Evolutionary conservation across 2,797 vertebrate species (phyloP), one percentile per base, ranked within the genome.

Genomic region (Phataginus tetradactyla): DNA sequence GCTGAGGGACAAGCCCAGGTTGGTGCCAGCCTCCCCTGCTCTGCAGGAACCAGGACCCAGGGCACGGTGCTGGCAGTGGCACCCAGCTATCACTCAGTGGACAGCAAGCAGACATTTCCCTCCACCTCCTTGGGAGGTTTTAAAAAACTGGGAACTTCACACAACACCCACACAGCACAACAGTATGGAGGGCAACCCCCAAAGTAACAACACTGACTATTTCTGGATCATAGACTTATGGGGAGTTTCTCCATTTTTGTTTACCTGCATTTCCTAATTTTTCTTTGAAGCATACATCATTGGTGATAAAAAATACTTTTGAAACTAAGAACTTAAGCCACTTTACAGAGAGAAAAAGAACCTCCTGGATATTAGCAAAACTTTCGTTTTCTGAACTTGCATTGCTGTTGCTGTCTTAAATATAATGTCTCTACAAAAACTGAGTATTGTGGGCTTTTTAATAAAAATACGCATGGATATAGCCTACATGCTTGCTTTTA

Each of bases 41-140:
- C 77, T 5, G 3, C 4, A 20, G 37, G 25, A 34, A n/a, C 55
- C n/a, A 32, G 63, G 68, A 39, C 77, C 61, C 37, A 0, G 1
- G 3, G 51, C 13, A 3, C 49, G 14, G 25, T 1, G n/a, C 3
- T 3, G 61, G 49, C 29, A 37, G 29, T 0, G 0, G 32, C 27
- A 37, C 32, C 5, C 20, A 13, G 9, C 68, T 2, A 23, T 49
- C 25, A 0, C 13, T 11, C 3, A 23, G 84, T 18, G 4, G 53
- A 49, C 53, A 49, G 5, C 17, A 7, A 6, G 25, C 34, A 32
- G 39, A 25, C 7, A 14, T 8, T 17, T 37, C 15, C 63, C 53
- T 29, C 49, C 0, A 8, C 39, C 27, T 77, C 68, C 80, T 45
- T 2, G 18, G 0, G 21, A 57, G 42, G 37, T 37, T 64, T 64